Base-by-base conservation (phyloP, 2,113 vertebrate genomes). In the Ailuropoda melanoleuca region DNA sequence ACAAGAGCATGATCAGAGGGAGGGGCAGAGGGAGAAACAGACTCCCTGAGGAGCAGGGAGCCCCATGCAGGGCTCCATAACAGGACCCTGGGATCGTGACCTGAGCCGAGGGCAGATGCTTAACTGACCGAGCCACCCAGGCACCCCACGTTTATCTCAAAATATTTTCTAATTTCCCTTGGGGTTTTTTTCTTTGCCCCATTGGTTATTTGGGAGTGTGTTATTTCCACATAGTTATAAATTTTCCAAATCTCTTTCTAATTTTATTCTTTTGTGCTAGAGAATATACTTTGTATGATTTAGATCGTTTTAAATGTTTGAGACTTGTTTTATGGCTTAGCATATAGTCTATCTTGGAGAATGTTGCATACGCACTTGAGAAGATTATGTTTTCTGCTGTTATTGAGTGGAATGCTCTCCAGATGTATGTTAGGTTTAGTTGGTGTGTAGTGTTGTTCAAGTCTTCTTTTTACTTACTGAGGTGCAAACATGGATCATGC, bases 101-200 rank as follows among this genome's bases (percentile, higher is more conserved):
- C 62, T 64, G 62, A 64, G 62, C 62, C 2, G 3, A 64, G 34
- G 29, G 62, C 62, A 64, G 29, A 64, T 64, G 62, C 6, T 64
- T 64, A 64, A 64, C 62, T 14, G 29, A 64, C 13, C 34, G 62
- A 64, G 29, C 29, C 62, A 64, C 29, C 62, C 9, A 64, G 62
- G 62, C 6, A 29, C 31, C 62, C 31, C 62, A 66, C 19, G 34
- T 92, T 96, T 13, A 85, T 53, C 39, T 58, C 37, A 89, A 92
- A 53, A 14, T 88, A 90, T 91, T 93, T 89, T 77, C n/a, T 82
- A 75, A 90, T 82, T 92, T 96, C 19, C n/a, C 12, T 48, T 62
- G 55, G 50, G 50, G 55, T 72, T 90, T 74, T 91, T 75, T 93
- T 88, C 86, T 94, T 89, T 56, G 53, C 48, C 8, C 53, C 46